Evolutionary conservation across 2,797 vertebrate genomes (phyloP), one percentile per base, ranked within the genome.

Genomic region (Micromesistius poutassou): DNA sequence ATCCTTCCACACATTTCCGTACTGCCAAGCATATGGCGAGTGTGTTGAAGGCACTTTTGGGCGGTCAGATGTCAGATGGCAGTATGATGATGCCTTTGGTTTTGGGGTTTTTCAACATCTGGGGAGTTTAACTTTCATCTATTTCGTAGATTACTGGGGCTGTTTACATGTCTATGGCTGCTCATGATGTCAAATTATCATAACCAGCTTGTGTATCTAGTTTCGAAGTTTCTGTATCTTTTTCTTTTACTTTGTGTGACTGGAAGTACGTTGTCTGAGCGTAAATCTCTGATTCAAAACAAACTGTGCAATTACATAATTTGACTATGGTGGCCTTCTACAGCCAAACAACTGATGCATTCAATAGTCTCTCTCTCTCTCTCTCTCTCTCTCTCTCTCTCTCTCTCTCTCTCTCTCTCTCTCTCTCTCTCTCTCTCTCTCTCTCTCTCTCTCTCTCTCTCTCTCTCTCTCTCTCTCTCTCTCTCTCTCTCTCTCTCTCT

Each of bases 21-120:
- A 72, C 79, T 50, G 81, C 79, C 30, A 77, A 81, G 74, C 76
- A 71, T 28, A 12, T 25, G n/a, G 55, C 13, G n/a, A 68, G 62
- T 13, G 62, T 28, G 62, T 68, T 68, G 25, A 10, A 28, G 28
- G 10, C 9, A 68, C 25, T 8, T 12, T 68, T 68, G n/a, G 62
- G 25, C 10, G 1, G 62, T 8, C 62, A 3, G n/a, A 1, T 28
- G 2, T 25, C 55, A 22, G 4, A 25, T 1, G 8, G 8, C 16
- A 5, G 46, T 55, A 62, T n/a, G 55, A 62, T 62, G 55, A 62
- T 25, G 55, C 22, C 9, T 62, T n/a, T 62, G 50, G 50, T 25
- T n/a, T 25, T 22, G 46, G 19, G 46, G 2, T 50, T 50, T 50
- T 50, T 22, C 46, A 62, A 62, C 55, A 62, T 62, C 55, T 62